These are phyloP conservation scores for Hydrozoanthus gracilis DNA, from an alignment of 92 coral and sea anemone genomes.

Conservation along the genomic window DNA sequence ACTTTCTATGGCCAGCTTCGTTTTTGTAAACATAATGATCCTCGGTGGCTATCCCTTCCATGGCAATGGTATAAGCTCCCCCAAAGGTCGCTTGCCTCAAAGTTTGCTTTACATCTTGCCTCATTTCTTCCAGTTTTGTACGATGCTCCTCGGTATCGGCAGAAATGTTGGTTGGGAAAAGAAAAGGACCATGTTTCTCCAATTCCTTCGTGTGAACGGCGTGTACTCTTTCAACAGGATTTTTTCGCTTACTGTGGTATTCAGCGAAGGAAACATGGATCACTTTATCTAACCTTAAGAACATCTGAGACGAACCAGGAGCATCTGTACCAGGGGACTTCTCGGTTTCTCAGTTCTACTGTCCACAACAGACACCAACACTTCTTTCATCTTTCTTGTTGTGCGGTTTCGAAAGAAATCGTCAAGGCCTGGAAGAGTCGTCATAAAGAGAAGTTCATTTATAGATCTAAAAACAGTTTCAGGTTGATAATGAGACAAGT, in stretches of 20 bases:
- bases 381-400: constrained; percentile 54
- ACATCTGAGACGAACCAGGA: constrained; percentile 32
- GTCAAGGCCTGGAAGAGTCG: constrained; percentile 49
- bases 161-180: constrained; percentile 23
- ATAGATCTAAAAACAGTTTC: constrained; percentile 51
- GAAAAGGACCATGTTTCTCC: constrained; percentile 50
- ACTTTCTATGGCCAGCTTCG: constrained; percentile 34
- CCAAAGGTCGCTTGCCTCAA: constrained; percentile 33
- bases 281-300: constrained; percentile 42
- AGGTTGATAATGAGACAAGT: constrained; percentile 55
- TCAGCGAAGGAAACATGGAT: constrained; percentile 54
- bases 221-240: constrained; percentile 55
- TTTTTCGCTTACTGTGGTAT: constrained; percentile 62
- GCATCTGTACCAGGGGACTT: constrained; percentile 51
- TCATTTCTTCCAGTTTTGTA: constrained; percentile 46
- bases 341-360: constrained; percentile 51
- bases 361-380: constrained; percentile 48
- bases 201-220: constrained; percentile 44
- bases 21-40: constrained; percentile 39
- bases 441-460: constrained; percentile 53
- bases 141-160: constrained; percentile 48
- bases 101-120: constrained; percentile 20
- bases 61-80: constrained; percentile 25
- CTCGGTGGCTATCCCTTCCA: constrained; percentile 49
- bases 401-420: constrained; percentile 46